Evolutionary conservation across 2,113 vertebrate species (phyloP).

Genomic region (Desmodus rotundus): DNA sequence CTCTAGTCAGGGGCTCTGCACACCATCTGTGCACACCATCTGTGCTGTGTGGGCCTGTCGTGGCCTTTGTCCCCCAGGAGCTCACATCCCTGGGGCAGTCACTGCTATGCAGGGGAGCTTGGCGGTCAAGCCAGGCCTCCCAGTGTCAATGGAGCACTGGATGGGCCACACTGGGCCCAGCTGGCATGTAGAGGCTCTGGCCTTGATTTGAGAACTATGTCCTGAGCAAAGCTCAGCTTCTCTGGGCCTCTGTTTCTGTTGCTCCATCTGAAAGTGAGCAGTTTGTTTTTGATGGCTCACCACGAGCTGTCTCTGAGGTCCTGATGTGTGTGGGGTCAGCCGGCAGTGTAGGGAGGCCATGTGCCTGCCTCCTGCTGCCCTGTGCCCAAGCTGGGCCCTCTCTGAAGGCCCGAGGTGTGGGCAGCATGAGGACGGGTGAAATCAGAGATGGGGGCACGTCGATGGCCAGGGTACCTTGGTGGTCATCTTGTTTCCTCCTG

Average conservation of each 20-base stretch:
- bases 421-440: neutral
- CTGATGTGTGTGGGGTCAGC: neutral
- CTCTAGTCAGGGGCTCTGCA: fast-evolving
- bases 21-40: neutral
- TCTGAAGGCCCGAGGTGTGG: neutral
- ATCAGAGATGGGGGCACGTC: neutral
- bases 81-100: neutral
- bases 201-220: neutral
- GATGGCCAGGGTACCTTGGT: neutral
- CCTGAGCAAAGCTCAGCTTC: neutral
- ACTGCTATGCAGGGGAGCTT: fast-evolving
- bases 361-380: neutral
- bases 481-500: neutral
- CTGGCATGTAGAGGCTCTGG: neutral
- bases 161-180: neutral
- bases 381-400: neutral
- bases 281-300: neutral
- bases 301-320: neutral
- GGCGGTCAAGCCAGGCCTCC: neutral
- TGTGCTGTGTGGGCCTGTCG: fast-evolving
- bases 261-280: neutral
- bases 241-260: neutral
- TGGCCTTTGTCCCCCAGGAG: neutral
- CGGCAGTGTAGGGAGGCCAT: neutral
- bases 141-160: neutral